Evolutionary conservation across 2,113 vertebrate genomes (phyloP).

Genomic region (Parotia lawesii): DNA sequence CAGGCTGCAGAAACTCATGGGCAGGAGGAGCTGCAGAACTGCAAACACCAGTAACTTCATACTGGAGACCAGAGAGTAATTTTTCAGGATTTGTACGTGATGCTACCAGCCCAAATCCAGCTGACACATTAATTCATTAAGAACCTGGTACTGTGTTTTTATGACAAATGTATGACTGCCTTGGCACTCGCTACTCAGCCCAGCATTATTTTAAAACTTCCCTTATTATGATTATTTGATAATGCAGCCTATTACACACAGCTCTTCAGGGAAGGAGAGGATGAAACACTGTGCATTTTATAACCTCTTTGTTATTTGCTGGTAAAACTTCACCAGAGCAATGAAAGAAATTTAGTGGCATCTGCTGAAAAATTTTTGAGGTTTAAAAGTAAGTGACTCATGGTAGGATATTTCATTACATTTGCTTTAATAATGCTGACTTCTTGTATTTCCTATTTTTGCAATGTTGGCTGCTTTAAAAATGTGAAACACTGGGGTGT

Average conservation of each 20-base stretch:
- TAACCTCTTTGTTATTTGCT: not conserved
- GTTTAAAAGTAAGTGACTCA: conserved; percentile 2
- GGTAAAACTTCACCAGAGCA: not conserved
- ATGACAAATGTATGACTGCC: not conserved
- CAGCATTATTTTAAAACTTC: not conserved
- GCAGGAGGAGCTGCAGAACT: not conserved
- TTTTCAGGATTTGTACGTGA: not conserved
- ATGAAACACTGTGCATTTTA: not conserved
- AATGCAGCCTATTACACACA: not conserved
- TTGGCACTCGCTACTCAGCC: not conserved
- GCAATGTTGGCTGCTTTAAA: not conserved
- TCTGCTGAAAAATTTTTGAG: not conserved
- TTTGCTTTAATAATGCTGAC: not conserved
- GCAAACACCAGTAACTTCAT: not conserved
- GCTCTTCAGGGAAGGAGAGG: not conserved
- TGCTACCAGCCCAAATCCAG: not conserved
- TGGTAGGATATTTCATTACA: not conserved
- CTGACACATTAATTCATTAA: not conserved
- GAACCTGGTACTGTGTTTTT: not conserved
- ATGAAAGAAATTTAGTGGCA: not conserved
- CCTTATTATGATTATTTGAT: not conserved
- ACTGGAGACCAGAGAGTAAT: not conserved
- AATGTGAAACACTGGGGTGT: not conserved
- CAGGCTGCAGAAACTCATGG: not conserved
- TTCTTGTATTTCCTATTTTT: conserved; percentile 12